These are phyloP conservation scores for Drosophila pectinifera DNA, from an alignment of 1,140 invertebrate genomes.

Conservation along the genomic window DNA sequence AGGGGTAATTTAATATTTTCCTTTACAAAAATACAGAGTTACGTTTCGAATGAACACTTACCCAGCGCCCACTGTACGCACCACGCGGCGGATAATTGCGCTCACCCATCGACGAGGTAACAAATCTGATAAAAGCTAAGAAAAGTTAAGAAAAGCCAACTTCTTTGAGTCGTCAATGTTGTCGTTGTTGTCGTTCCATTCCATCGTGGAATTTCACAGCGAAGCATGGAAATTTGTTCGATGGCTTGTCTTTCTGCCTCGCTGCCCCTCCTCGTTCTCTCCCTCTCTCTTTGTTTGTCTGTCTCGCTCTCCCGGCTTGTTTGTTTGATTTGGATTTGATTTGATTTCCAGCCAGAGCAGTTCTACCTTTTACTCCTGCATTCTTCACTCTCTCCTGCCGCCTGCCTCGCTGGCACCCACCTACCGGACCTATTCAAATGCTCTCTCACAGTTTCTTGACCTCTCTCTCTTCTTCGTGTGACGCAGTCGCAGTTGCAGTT, in stretches of 20 bases:
- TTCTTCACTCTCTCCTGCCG: constrained; percentile 15
- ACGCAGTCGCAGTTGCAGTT: constrained; percentile 56
- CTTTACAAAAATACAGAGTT: no score
- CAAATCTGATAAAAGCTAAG: constrained; percentile 29
- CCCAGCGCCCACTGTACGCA: constrained; percentile 37
- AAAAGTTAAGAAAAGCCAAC: constrained; percentile 31
- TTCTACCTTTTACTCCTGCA: constrained; percentile 44
- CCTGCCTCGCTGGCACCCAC: neutral
- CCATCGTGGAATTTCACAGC: constrained; percentile 74
- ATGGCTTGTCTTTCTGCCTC: constrained; percentile 61
- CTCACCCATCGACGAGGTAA: constrained; percentile 2
- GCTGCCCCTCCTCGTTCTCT: constrained; percentile 2
- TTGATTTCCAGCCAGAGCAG: constrained; percentile 62
- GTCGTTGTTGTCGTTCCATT: constrained; percentile 49
- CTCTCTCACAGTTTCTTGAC: constrained; percentile 68
- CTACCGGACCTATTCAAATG: constrained; percentile 63
- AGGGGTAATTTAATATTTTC: no score
- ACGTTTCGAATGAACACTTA: neutral
- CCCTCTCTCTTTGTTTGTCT: constrained; percentile 2
- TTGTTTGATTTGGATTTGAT: constrained; percentile 79
- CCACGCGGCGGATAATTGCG: constrained; percentile 43
- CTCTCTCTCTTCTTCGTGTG: constrained; percentile 53
- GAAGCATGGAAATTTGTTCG: constrained; percentile 80
- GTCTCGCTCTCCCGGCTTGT: constrained; percentile 17
- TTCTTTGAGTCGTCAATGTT: constrained; percentile 42